A percentile compares a stretch with the other conserved stretches of the same genome.
Conservation (phyloP, 1,140 invertebrate genomes). For the Neocloeon triangulifer region DNA sequence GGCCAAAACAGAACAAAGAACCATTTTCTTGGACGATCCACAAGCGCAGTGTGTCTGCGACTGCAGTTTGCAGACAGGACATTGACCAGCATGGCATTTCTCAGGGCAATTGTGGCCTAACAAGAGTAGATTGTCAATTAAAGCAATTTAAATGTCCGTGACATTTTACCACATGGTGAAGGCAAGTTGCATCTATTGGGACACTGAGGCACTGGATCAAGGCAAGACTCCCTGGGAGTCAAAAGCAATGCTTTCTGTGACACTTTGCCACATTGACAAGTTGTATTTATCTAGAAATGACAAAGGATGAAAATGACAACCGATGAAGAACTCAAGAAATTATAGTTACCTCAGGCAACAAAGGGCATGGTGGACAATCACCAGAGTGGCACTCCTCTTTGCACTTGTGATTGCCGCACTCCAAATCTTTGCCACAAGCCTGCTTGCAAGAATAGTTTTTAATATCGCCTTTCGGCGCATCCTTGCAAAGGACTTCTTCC, state of each 20-base stretch:
- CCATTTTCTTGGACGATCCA: constrained; percentile 60
- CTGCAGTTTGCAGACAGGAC: constrained; percentile 69
- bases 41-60: no score
- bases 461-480: constrained; percentile 15
- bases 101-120: no score
- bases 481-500: constrained; percentile 24
- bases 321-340: no score
- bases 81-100: constrained; percentile 60
- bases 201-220: constrained; percentile 72
- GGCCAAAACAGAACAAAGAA: constrained; percentile 50
- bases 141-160: no score
- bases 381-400: constrained; percentile 43
- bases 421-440: constrained; percentile 37
- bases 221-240: constrained; percentile 40
- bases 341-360: constrained; percentile 9
- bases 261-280: constrained; percentile 73
- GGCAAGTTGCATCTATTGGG: no score
- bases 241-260: no score
- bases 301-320: no score
- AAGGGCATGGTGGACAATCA: constrained; percentile 20
- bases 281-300: no score
- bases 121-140: no score
- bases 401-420: constrained; percentile 61
- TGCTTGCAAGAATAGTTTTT: constrained; percentile 37
- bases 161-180: no score